phyloP scores from a whole-genome alignment of 1,140 invertebrate genomes.

The Glossosoma conforme region DNA sequence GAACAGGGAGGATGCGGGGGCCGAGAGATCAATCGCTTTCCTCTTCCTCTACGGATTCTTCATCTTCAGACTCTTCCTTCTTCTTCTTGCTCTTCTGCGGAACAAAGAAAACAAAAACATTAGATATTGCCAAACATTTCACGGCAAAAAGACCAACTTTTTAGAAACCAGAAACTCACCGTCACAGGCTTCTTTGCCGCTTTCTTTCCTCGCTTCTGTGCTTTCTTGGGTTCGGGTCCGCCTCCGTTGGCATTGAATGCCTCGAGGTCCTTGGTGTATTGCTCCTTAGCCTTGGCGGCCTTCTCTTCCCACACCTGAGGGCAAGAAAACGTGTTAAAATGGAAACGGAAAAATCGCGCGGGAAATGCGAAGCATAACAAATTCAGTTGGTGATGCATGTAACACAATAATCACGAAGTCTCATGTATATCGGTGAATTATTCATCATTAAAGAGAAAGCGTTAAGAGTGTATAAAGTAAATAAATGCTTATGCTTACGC shows the following conservation, averaged over 20 bases:
- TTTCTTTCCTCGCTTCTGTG: slow-evolving; percentile 52
- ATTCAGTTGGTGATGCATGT: slow-evolving; percentile 24
- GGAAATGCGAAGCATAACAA: neutral
- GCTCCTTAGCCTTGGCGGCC: slow-evolving; percentile 77
- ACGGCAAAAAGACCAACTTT: neutral
- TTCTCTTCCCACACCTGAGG: slow-evolving; percentile 83
- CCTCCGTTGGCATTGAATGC: slow-evolving; percentile 74
- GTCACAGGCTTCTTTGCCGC: slow-evolving; percentile 46
- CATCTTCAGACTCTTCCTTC: slow-evolving; percentile 51
- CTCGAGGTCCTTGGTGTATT: slow-evolving; percentile 81
- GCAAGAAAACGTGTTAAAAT: slow-evolving; percentile 16
- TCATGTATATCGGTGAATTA: slow-evolving; percentile 14
- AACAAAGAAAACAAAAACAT: slow-evolving; percentile 8
- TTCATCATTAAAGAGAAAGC: slow-evolving; percentile 9
- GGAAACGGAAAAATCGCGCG: neutral
- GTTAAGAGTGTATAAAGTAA: neutral
- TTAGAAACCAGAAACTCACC: slow-evolving; percentile 34
- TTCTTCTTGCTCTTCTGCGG: slow-evolving; percentile 51
- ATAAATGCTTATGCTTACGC: slow-evolving; percentile 50
- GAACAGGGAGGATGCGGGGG: slow-evolving; percentile 38
- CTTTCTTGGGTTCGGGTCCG: slow-evolving; percentile 48
- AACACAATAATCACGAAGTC: slow-evolving; percentile 17
- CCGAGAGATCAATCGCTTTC: slow-evolving; percentile 52
- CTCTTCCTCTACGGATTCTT: slow-evolving; percentile 46
- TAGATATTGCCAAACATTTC: neutral